Evolutionary conservation across 2,888 invertebrate species (phyloP), one percentile per base, ranked within the genome.

Genomic region (Glomeris marginata): DNA sequence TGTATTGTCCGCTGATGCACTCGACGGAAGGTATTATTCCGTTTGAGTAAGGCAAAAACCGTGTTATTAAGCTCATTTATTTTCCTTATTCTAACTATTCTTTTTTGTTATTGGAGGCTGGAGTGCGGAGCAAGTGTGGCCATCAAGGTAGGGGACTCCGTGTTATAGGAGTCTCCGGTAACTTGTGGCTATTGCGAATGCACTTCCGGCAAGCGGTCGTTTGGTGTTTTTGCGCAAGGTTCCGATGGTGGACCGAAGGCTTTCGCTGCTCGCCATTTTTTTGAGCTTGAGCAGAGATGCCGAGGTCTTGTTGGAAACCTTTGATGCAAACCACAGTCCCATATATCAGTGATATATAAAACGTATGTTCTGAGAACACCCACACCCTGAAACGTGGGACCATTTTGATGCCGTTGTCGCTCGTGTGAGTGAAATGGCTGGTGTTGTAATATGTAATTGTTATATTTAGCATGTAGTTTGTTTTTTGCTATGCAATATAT

Each of bases 341-440:
- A 88, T 88, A 88, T 88, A 88, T 88, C 88, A 84, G 87, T 88
- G 88, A 88, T 88, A 88, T 88, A 87, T 87, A 78, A 77, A 70
- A 69, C 72, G 87, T 88, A 88, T 81, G 88, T 88, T 88, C 88
- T 85, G 82, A 88, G 88, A 88, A 88, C 88, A 64, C 53, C 34
- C 48, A 33, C 22, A 21, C 28, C 8, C 28, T 20, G 28, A 41
- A 47, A 16, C 35, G 46, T 22, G 35, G 36, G 37, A 13, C 15
- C 21, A 28, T 40, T 28, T 28, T 8, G 28, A 28, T 5, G 3
- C 4, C 28, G 4, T 3, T 28, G 28, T 28, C 28, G 28, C 28
- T 28, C 28, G 8, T 28, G 28, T 28, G 28, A 28, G 28, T 3
- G 28, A 28, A 3, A 28, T 28, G 28, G 28, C 28, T 28, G 3